Percentiles rank a stretch among this genome's conserved stretches.
Conservation (phyloP, 2,888 invertebrate genomes). For the Thecocarcelia acutangulata region DNA sequence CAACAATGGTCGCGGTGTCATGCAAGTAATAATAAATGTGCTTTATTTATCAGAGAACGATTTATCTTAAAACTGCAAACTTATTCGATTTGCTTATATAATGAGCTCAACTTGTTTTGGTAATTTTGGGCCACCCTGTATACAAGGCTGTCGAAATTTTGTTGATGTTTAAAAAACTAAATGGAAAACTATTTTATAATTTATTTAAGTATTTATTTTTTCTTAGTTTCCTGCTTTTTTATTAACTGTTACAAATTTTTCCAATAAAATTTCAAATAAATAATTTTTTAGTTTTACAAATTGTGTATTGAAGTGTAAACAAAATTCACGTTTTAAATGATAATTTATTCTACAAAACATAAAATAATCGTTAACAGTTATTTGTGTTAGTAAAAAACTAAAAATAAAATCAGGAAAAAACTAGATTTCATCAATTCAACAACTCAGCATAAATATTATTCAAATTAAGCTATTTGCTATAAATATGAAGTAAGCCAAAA, state of each 20-base stretch:
- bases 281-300: slow-evolving; percentile 18
- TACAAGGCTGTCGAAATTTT: too few relatives aligned
- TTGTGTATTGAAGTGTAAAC: slow-evolving; percentile 48
- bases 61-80: too few relatives aligned
- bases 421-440: slow-evolving; percentile 4
- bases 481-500: neutral
- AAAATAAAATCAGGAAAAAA: neutral
- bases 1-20: too few relatives aligned
- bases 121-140: too few relatives aligned
- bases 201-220: slow-evolving; percentile 10
- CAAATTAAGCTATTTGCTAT: slow-evolving; percentile 23
- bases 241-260: slow-evolving; percentile 11
- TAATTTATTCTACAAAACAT: slow-evolving; percentile 4
- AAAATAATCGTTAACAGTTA: neutral
- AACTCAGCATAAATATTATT: slow-evolving; percentile 38
- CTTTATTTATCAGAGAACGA: too few relatives aligned
- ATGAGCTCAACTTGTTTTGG: too few relatives aligned
- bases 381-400: neutral
- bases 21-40: too few relatives aligned
- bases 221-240: neutral
- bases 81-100: too few relatives aligned
- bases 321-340: slow-evolving; percentile 30
- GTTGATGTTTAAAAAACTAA: too few relatives aligned
- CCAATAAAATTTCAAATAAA: slow-evolving; percentile 38
- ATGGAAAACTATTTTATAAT: slow-evolving; percentile 1